Evolutionary conservation across 1,140 invertebrate genomes (phyloP), one percentile per base, ranked within the genome.

Genomic region (Forficula auricularia): DNA sequence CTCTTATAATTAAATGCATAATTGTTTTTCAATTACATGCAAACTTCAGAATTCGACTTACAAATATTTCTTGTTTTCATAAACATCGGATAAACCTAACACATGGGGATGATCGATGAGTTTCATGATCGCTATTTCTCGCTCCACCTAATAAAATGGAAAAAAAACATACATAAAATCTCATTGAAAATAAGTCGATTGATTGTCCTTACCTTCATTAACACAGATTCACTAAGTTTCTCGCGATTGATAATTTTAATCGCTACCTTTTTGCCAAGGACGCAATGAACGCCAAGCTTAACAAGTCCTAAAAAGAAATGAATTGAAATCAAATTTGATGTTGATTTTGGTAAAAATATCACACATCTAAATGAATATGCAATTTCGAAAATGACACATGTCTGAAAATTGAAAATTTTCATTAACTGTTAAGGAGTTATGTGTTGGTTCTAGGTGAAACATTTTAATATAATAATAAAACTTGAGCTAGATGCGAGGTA

Each of bases 51-150:
- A 3, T 0, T 1, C 56, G 65, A 86, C 88, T 88, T 72, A 97
- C 85, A 99, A 72, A 73, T 98, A 98, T 77, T 98, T 98, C 64
- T 96, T 98, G 65, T 98, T 98, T 66, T 98, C 96, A 64, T 98
- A 99, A 19, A 98, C 95, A 66, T 98, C 94, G 50, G 88, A 95
- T 41, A 98, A 71, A 39, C 92, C 92, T 38, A 99, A 71, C 20
- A 99, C 94, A 66, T 98, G 91, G 8, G 95, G 95, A 73, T 98
- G 95, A 69, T 99, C 95, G 55, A 99, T 98, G 48, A 98, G 66
- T 66, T 98, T 99, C 96, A 99, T 99, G 49, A 99, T 99, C 47
- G 95, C 92, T 60, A 98, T 98, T 73, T 99, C 95, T 57, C 95
- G 68, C 67, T 99, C 95, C 52, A 98, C 94, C 89, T 94, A 67